These are phyloP conservation scores for Smittia sp. DNA, from an alignment of 2,888 invertebrate species.

Conservation along the genomic window DNA sequence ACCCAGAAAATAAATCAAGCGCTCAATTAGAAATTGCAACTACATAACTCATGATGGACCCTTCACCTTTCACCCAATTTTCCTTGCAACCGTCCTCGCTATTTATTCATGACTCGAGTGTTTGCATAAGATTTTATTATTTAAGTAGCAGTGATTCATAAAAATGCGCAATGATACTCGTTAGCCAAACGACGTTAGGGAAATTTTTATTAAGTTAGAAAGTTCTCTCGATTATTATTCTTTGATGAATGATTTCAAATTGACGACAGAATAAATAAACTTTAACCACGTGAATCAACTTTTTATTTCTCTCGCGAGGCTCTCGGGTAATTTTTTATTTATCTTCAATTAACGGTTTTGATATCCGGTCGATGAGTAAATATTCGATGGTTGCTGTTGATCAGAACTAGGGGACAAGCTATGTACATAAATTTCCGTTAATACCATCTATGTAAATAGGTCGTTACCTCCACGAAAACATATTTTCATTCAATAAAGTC, in stretches of 20 bases:
- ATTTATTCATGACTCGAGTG: background rate
- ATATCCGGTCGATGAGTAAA: constrained; percentile 30
- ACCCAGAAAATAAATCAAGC: too few species aligned
- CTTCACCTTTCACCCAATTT: background rate
- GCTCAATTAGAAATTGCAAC: too few species aligned
- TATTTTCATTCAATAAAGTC: too few species aligned
- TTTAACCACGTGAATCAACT: constrained; percentile 4
- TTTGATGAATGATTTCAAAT: background rate
- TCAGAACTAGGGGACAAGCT: too few species aligned
- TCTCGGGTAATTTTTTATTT: background rate
- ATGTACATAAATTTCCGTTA: too few species aligned
- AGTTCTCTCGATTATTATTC: constrained; percentile 14
- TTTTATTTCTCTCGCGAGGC: background rate
- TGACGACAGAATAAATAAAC: constrained; percentile 18
- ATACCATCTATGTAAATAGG: too few species aligned
- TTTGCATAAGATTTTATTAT: background rate
- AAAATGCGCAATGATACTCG: background rate
- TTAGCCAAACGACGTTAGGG: too few species aligned
- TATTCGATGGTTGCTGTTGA: too few species aligned
- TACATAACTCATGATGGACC: too few species aligned
- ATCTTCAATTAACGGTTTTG: background rate
- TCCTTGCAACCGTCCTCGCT: background rate
- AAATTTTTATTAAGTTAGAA: constrained; percentile 10
- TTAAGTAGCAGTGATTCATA: constrained; percentile 4
- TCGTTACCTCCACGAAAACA: too few species aligned